Evolutionary conservation across 2,113 vertebrate species (phyloP), one percentile per base, ranked within the genome.

Genomic region (Otus sunia): DNA sequence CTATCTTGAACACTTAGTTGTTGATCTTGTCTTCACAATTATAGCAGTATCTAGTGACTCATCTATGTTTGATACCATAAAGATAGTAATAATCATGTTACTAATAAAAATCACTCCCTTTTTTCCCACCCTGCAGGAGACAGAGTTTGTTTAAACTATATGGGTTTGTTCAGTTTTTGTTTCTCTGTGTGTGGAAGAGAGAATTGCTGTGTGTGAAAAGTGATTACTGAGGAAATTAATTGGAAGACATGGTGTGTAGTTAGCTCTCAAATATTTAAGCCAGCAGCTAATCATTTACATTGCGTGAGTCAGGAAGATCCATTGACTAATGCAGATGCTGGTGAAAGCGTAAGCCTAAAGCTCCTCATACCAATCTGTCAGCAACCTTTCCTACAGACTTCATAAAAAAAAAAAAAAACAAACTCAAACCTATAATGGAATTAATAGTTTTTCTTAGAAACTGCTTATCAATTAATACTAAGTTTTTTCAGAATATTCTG

Each of bases 161-260:
- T 1, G 11, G 17, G 2, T 37, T 68, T 86, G 19, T 78, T 68
- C 30, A 37, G 30, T 8, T 68, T 60, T 80, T 58, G 15, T 64
- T 94, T 88, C 45, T 36, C 37, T 73, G 13, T 27, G 16, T 32
- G 8, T 64, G 19, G n/a, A 90, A 82, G 15, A 75, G 8, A 87
- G 34, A 90, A 81, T 10, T 58, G 25, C 11, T 56, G 5, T 23
- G 9, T 60, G 9, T 76, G 50, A 82, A 88, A 88, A 41, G 10
- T 32, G 30, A 68, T 85, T 85, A 58, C 60, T 27, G 45, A 86
- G 22, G 71, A 79, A 91, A 77, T 82, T 75, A 87, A 53, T 30
- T 69, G 29, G 52, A 91, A 81, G 80, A 49, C 55, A 84, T 0
- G 0, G 39, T 81, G 21, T 1, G 2, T 56, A 75, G 45, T 66